Conservation (phyloP, 2,888 invertebrate species). For the Agelastica alni region DNA sequence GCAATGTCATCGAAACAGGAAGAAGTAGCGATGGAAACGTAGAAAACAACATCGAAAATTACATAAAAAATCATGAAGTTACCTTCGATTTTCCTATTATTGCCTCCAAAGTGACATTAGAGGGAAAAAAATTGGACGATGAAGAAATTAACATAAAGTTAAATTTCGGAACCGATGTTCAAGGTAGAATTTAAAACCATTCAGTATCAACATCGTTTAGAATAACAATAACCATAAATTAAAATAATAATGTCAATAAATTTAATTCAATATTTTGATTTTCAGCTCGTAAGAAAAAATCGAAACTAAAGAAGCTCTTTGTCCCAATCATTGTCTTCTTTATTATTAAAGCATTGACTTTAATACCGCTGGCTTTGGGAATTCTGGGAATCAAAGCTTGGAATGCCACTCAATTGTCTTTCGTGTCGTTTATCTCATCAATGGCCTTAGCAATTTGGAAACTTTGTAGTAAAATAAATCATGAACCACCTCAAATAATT, state of each 20-base stretch:
- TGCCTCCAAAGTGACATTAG: conserved; percentile 69
- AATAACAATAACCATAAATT: too few species aligned
- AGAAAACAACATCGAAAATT: conserved; percentile 61
- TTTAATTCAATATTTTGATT: too few species aligned
- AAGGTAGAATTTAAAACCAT: too few species aligned
- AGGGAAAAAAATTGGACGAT: conserved; percentile 74
- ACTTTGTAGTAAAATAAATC: conserved; percentile 76
- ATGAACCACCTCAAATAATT: conserved; percentile 36
- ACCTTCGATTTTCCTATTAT: conserved; percentile 74
- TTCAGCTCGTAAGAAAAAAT: conserved; percentile 62
- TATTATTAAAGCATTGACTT: conserved; percentile 81
- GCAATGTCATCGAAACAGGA: conserved; percentile 23
- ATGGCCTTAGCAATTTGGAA: conserved; percentile 85
- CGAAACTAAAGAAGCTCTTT: conserved; percentile 82
- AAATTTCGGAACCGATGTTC: conserved; percentile 59
- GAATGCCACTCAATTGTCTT: conserved; percentile 84
- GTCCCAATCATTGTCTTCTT: conserved; percentile 82
- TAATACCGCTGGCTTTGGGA: conserved; percentile 83
- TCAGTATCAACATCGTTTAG: too few species aligned
- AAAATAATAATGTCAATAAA: too few species aligned
- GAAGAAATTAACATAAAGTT: conserved; percentile 76
- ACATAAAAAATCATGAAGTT: conserved; percentile 75
- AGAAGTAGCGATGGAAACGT: conserved; percentile 25
- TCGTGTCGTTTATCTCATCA: conserved; percentile 84
- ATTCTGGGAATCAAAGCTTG: conserved; percentile 84